phyloP scores from a whole-genome alignment of 2,113 vertebrate species.

The Sardina pilchardus region DNA sequence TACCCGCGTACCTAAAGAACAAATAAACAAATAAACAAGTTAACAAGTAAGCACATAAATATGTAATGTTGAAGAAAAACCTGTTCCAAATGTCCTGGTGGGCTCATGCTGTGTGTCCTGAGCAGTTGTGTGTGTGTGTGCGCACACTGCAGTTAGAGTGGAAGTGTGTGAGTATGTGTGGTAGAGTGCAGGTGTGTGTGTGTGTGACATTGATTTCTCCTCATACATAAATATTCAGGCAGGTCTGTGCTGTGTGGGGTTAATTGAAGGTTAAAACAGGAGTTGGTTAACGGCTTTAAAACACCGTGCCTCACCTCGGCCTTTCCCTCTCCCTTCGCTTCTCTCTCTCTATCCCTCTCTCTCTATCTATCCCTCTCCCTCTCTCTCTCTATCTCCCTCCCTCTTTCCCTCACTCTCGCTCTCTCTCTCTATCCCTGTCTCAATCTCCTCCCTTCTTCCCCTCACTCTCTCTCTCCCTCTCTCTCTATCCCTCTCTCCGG shows the following conservation, averaged over 20 bases:
- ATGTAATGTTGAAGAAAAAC: not conserved
- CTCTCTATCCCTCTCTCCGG: not conserved
- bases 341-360: not conserved
- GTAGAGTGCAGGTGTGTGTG: not conserved
- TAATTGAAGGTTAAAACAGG: slow-evolving; percentile 40
- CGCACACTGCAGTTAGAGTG: not conserved
- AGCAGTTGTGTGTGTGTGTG: slow-evolving; percentile 2
- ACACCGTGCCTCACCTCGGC: not conserved
- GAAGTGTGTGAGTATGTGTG: not conserved
- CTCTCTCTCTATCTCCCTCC: no score
- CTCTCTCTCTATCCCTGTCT: no score
- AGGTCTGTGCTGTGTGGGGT: slow-evolving; percentile 16
- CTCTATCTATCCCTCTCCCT: no score
- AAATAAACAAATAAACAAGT: not conserved
- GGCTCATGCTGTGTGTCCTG: slow-evolving; percentile 15
- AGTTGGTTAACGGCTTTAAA: slow-evolving; percentile 18
- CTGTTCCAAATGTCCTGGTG: not conserved
- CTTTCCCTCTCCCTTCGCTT: not conserved
- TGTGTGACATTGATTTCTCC: slow-evolving; percentile 34
- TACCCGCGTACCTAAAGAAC: not conserved
- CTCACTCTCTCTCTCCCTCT: not conserved
- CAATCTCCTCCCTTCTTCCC: no score
- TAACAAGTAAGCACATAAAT: not conserved
- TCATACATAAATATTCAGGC: slow-evolving; percentile 19
- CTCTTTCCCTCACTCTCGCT: no score